Evolutionary conservation across 2,113 vertebrate species (phyloP).

Genomic region (Myiopsitta monachus): DNA sequence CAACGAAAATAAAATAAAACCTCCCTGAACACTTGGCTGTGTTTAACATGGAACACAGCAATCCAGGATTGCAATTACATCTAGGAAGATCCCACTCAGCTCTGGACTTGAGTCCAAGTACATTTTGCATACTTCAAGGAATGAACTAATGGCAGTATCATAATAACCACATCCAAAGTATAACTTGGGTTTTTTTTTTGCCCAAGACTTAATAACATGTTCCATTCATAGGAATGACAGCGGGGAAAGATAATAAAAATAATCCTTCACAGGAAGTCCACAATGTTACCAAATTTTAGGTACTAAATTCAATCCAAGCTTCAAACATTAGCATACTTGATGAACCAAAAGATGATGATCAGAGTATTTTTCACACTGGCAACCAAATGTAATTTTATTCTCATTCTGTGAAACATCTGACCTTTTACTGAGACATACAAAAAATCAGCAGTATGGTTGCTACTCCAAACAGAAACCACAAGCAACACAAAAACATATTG

Average conservation of each 20-base stretch:
- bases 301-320: background rate
- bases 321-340: background rate
- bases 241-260: background rate
- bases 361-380: background rate
- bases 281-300: background rate
- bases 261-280: background rate
- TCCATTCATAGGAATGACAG: background rate
- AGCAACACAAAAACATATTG: background rate
- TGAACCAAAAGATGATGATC: background rate
- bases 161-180: background rate
- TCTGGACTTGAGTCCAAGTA: background rate
- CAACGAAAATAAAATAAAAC: background rate
- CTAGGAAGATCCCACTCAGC: background rate
- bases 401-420: background rate
- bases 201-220: background rate
- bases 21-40: fast-evolving
- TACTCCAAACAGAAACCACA: background rate
- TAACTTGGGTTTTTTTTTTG: background rate
- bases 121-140: background rate
- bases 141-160: background rate
- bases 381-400: background rate
- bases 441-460: background rate
- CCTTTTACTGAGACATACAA: background rate
- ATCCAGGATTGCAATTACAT: background rate
- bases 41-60: background rate